phyloP scores from a whole-genome alignment of 2,888 invertebrate genomes.

The Adelphocoris suturalis region DNA sequence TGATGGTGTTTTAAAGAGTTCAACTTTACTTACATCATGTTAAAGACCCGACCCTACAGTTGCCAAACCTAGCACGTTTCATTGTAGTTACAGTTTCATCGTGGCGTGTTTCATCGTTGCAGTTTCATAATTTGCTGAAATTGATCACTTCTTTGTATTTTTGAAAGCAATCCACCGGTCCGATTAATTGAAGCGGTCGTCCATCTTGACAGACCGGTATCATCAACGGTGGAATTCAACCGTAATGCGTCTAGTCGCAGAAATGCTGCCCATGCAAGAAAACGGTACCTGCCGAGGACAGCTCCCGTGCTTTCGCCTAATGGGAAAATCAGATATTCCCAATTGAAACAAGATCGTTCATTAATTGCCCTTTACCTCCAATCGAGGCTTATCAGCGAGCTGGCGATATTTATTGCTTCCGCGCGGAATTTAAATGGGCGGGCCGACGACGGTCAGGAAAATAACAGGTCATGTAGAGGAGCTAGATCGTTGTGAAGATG shows the following conservation, averaged over 20 bases:
- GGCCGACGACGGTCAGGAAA: background rate
- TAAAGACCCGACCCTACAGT: too few relatives aligned
- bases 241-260: background rate
- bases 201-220: too few relatives aligned
- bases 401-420: constrained; percentile 15
- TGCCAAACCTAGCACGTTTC: too few relatives aligned
- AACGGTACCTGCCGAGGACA: background rate
- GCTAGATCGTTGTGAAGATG: background rate
- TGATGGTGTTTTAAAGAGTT: too few relatives aligned
- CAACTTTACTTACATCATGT: too few relatives aligned
- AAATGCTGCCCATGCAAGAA: background rate
- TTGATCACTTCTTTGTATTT: too few relatives aligned
- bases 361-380: background rate
- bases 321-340: constrained; percentile 1
- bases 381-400: background rate
- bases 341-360: background rate
- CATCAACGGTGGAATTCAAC: background rate
- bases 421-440: background rate
- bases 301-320: constrained; percentile 2
- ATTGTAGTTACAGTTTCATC: too few relatives aligned
- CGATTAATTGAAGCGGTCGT: too few relatives aligned
- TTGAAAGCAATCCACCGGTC: too few relatives aligned
- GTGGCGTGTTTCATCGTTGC: too few relatives aligned
- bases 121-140: too few relatives aligned
- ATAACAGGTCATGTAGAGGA: background rate